Conservation (phyloP, 1,140 invertebrate genomes). For the Hyphantria cunea region DNA sequence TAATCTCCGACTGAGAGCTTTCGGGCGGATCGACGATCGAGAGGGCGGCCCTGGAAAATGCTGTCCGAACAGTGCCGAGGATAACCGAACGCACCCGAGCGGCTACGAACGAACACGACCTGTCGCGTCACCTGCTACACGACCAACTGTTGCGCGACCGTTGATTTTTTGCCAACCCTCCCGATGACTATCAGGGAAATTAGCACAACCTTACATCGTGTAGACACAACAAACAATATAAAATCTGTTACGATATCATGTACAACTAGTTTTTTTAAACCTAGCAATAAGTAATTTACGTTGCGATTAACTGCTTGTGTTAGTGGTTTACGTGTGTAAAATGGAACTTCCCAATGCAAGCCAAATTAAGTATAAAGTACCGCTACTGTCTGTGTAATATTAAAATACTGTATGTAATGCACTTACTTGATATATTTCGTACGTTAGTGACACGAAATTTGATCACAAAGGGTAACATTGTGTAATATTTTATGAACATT, state of each 20-base stretch:
- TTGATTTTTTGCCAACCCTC: conserved; percentile 75
- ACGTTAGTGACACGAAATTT: too few relatives aligned
- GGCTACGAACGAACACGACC: conserved; percentile 46
- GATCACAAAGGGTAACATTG: too few relatives aligned
- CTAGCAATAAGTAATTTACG: too few relatives aligned
- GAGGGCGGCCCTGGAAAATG: conserved; percentile 73
- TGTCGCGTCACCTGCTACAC: conserved; percentile 74
- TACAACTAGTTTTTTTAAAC: too few relatives aligned
- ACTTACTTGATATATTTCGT: too few relatives aligned
- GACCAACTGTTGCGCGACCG: conserved; percentile 78
- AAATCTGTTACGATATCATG: not conserved
- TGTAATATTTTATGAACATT: too few relatives aligned
- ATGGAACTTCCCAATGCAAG: too few relatives aligned
- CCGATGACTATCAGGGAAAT: conserved; percentile 62
- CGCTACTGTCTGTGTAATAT: too few relatives aligned
- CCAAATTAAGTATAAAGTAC: too few relatives aligned
- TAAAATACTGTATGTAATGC: too few relatives aligned
- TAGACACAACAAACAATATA: conserved; percentile 4
- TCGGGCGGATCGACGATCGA: conserved; percentile 76
- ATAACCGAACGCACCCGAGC: conserved; percentile 42
- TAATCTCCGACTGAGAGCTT: conserved; percentile 73
- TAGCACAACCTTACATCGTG: conserved; percentile 46
- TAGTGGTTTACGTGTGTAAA: too few relatives aligned
- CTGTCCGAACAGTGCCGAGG: conserved; percentile 48
- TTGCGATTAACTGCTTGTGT: too few relatives aligned